These are phyloP conservation scores for Campopleginae sp. DNA, from an alignment of 2,888 invertebrate genomes.

Conservation along the genomic window DNA sequence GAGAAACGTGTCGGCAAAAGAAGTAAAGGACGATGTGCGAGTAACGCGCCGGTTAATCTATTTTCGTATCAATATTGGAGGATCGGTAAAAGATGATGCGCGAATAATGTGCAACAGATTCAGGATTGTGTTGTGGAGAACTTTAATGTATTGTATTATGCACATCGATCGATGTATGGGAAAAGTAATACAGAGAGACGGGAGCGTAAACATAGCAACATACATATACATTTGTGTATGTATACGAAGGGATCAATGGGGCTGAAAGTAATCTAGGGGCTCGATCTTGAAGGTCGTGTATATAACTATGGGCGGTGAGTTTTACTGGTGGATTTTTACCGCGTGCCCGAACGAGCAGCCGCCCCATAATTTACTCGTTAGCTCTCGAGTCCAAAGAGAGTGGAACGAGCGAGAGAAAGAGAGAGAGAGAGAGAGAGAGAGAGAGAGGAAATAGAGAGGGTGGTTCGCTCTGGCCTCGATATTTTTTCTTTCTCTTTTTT, in stretches of 20 bases:
- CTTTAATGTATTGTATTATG: neutral
- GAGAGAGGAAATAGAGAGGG: slow-evolving; percentile 20
- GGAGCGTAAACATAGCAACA: slow-evolving; percentile 41
- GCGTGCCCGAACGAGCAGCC: slow-evolving; percentile 76
- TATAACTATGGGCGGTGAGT: slow-evolving; percentile 52
- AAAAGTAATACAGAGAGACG: slow-evolving; percentile 30
- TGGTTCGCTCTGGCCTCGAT: slow-evolving; percentile 48
- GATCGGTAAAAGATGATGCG: slow-evolving; percentile 48
- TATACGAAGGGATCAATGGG: slow-evolving; percentile 75
- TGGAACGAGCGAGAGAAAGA: slow-evolving; percentile 10
- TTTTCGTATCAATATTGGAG: slow-evolving; percentile 8
- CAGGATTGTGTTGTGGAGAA: slow-evolving; percentile 36
- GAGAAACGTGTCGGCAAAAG: no score
- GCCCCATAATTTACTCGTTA: slow-evolving; percentile 83
- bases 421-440: slow-evolving; percentile 23
- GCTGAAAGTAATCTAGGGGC: slow-evolving; percentile 79
- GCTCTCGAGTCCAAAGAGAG: slow-evolving; percentile 65
- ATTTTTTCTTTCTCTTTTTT: slow-evolving; percentile 46
- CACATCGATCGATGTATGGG: slow-evolving; percentile 6
- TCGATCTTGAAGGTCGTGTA: slow-evolving; percentile 75
- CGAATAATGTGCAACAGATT: slow-evolving; percentile 41
- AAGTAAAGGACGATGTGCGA: no score
- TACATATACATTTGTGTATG: neutral
- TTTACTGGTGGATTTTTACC: slow-evolving; percentile 53
- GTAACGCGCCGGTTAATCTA: neutral